A percentile compares a stretch with the other conserved stretches of the same genome.
Evolutionary conservation across 2,113 vertebrate species (phyloP).

Genomic region (Synchiropus splendidus): DNA sequence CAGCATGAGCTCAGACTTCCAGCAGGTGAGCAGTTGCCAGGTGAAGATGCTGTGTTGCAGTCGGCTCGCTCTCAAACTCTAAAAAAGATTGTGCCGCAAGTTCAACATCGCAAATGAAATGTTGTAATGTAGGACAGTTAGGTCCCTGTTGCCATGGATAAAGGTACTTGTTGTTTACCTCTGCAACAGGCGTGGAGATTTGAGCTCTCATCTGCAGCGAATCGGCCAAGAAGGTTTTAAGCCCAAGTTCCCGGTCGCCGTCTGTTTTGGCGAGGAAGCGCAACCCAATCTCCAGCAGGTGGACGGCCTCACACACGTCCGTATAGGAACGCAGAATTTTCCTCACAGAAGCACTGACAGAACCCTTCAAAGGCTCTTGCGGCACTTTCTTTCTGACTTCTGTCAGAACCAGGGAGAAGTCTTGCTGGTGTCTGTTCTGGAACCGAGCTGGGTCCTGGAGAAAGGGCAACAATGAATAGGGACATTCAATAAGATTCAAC

Average conservation of each 20-base stretch:
- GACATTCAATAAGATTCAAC: no score
- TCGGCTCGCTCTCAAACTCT: constrained; percentile 54
- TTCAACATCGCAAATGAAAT: no score
- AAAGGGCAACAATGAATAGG: no score
- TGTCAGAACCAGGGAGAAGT: constrained; percentile 55
- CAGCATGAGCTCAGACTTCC: constrained; percentile 66
- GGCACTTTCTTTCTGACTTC: constrained; percentile 48
- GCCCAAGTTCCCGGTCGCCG: constrained; percentile 16
- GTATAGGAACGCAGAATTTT: constrained; percentile 55
- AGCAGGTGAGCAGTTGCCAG: constrained; percentile 67
- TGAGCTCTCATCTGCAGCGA: constrained; percentile 52
- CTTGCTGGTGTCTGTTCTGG: constrained; percentile 56
- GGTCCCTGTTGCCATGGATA: background rate
- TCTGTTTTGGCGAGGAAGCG: constrained; percentile 62
- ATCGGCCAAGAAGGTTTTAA: constrained; percentile 49
- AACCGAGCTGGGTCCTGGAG: constrained; percentile 53
- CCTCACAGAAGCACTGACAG: constrained; percentile 35
- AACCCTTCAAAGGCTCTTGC: constrained; percentile 55
- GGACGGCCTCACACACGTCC: constrained; percentile 57
- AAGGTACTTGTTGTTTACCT: constrained; percentile 46
- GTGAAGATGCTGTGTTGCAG: constrained; percentile 53
- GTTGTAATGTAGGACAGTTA: no score
- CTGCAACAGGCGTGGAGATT: constrained; percentile 53
- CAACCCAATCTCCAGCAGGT: constrained; percentile 52
- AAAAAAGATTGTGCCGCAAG: no score